Conservation (phyloP, 1,140 invertebrate genomes). For the Agrypnia vestita region DNA sequence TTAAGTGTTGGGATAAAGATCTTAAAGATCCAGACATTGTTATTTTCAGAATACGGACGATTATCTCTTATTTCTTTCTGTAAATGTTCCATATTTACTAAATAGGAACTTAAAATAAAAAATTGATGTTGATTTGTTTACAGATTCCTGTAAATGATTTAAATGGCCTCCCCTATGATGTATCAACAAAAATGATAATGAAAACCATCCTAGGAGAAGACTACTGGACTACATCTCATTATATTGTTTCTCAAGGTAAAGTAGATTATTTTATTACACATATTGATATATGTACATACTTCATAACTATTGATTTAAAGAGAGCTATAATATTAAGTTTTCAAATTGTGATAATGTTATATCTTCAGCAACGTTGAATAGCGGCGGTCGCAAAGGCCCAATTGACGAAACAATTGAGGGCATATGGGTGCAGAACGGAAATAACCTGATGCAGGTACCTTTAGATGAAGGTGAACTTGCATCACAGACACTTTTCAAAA, state of each 20-base stretch:
- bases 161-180: slow-evolving; percentile 63
- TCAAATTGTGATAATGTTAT: background rate
- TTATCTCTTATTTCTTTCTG: no score
- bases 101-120: no score
- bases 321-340: no score
- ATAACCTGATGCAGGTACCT: slow-evolving; percentile 65
- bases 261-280: no score
- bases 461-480: slow-evolving; percentile 65
- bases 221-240: slow-evolving; percentile 68
- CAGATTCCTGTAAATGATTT: slow-evolving; percentile 67
- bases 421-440: slow-evolving; percentile 67
- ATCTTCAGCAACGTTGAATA: slow-evolving; percentile 54
- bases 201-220: slow-evolving; percentile 66
- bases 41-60: no score
- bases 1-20: no score
- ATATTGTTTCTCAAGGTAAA: slow-evolving; percentile 67
- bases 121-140: slow-evolving; percentile 23
- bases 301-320: no score
- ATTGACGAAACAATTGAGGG: slow-evolving; percentile 67
- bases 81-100: no score
- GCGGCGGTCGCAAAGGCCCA: slow-evolving; percentile 66
- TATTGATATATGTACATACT: no score
- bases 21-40: no score
- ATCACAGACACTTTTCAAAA: slow-evolving; percentile 65
- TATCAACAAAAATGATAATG: slow-evolving; percentile 66